Evolutionary conservation across 2,888 invertebrate genomes (phyloP).

Genomic region (Operophtera brumata): DNA sequence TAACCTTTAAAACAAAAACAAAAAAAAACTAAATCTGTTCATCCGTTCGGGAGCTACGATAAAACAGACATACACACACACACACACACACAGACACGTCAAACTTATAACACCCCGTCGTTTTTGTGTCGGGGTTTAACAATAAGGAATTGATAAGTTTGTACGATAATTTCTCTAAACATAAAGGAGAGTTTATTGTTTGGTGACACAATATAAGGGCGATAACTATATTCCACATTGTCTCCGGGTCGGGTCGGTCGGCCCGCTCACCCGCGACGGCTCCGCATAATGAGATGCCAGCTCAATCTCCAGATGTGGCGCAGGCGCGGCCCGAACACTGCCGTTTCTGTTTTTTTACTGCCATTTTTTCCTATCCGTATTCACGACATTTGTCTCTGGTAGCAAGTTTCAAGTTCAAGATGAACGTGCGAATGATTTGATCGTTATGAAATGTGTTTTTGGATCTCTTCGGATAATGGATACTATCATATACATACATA

Average conservation of each 20-base stretch:
- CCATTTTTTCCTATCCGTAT: conserved; percentile 36
- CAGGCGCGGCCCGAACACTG: conserved; percentile 68
- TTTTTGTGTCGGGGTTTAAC: no score
- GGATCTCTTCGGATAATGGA: no score
- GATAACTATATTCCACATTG: conserved; percentile 49
- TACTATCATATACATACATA: no score
- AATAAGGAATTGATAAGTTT: background rate
- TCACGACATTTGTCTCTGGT: conserved; percentile 16
- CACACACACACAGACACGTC: no score
- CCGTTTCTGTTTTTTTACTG: conserved; percentile 61
- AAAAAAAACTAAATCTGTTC: no score
- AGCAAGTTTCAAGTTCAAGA: conserved; percentile 7
- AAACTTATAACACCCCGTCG: no score
- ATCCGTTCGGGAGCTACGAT: no score
- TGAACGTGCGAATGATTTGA: conserved; percentile 10
- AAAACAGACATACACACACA: no score
- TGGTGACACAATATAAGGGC: conserved; percentile 41
- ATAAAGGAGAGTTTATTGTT: conserved; percentile 10
- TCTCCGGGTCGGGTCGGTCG: conserved; percentile 48
- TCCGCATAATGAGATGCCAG: conserved; percentile 75
- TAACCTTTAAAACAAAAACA: no score
- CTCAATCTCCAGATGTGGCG: conserved; percentile 77
- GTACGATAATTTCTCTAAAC: background rate
- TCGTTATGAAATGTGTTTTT: no score
- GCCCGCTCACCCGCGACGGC: conserved; percentile 67